Base-by-base conservation (phyloP, 2,888 invertebrate species). In the Noctua janthina region DNA sequence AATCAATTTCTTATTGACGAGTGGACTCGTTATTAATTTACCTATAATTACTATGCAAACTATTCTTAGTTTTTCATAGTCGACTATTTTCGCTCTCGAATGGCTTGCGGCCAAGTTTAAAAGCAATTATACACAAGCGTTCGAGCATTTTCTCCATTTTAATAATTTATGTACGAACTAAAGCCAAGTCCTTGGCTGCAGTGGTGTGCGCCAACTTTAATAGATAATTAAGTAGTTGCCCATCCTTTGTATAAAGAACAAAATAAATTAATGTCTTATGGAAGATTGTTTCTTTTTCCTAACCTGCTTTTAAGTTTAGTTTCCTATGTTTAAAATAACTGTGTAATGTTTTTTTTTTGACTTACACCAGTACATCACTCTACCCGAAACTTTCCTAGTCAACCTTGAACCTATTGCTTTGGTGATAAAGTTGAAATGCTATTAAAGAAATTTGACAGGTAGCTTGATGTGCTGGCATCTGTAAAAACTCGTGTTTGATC, bases 161-260 rank as follows among this genome's bases (percentile, higher is more conserved):
- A 76, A 76, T 88, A 71, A 75, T 86, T 86, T 88, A 86, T 70
- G 76, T 43, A 29, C 13, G 59, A 71, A 62, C 20, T 29, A 75
- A 77, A 75, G 66, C 62, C 7, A 72, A 79, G 54, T 75, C 35
- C 35, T 73, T 70, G 70, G 20, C 79, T 68, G 68, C 70, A 23
- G 76, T 79, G 64, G 71, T 85, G 78, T 81, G 85, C 80, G 77
- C 75, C 66, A 79, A 75, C 82, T 74, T 74, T 86, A 82, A 86
- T 84, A 78, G 83, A 84, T 83, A 85, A 86, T 87, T 87, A 87
- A 85, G 83, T 91, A 92, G 89, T 81, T 76, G 85, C 90, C 91
- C 90, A 89, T 91, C 91, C 91, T 93, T 89, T 93, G 92, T 92
- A 91, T 72, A 91, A 91, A 91, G 79, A 89, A 85, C 81, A 74